Base-by-base conservation (phyloP, 64 coral and sea anemone genomes). In the Trachythela sp. region DNA sequence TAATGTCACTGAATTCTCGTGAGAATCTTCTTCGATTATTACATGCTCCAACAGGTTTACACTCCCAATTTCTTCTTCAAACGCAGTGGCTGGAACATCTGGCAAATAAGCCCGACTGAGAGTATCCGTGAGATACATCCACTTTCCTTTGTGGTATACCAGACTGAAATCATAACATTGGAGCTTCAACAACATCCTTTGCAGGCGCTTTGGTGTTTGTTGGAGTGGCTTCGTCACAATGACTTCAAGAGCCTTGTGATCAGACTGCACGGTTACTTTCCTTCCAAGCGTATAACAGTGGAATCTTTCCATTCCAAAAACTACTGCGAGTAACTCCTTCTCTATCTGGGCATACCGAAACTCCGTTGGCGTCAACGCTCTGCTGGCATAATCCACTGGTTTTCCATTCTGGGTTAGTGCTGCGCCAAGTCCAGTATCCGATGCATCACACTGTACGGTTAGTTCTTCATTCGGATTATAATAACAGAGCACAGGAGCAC, bases 131-230 rank as follows among this genome's bases (percentile, higher is more conserved):
- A 89, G 43, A 68, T 51, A 77, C 11, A 89, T 33, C 42, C 64
- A 29, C 40, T 89, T 80, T 15, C 75, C 71, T 54, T 52, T 89
- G 70, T 89, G 80, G 77, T 90, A 90, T 48, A 36, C 84, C 11
- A 90, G 22, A 10, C 29, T 27, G 17, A 90, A 58, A 39, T 48
- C 56, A 48, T 84, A 90, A 20, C 36, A 17, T 80, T 90, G 77
- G 34, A 90, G 80, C 9, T 20, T 60, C 52, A 90, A 34, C 80
- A 84, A 40, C 76, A 90, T 84, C 76, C 88, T 34, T 20, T 90
- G 88, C n/a, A 83, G 88, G 26, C 43, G 38, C 40, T 77, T 83
- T 51, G 48, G 88, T 54, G 75, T 29, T 45, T 39, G 32, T 51
- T 39, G 30, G 30, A 89, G 49, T 48, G 72, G 75, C 35, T 89